Evolutionary conservation across 2,113 vertebrate species (phyloP), one percentile per base, ranked within the genome.

Genomic region (Garra rufa): DNA sequence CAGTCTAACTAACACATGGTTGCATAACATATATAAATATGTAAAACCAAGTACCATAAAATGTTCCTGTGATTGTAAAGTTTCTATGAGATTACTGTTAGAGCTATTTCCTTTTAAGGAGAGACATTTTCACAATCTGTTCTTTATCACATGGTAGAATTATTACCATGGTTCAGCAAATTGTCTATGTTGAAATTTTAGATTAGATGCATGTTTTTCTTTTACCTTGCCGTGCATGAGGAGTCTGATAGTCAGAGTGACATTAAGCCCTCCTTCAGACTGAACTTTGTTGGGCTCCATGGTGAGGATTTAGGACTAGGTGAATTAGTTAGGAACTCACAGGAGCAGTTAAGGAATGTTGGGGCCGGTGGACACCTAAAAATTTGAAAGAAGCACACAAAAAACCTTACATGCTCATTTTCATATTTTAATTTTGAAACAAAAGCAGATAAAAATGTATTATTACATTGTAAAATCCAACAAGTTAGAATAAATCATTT

Each of bases 141-240:
- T 70, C 4, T 43, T 70, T 70, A 41, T 21, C 17, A 70, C 17
- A n/a, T 71, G 21, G 21, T 3, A 6, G 6, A 71, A 1, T n/a
- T 13, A 9, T 24, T 71, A 44, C 11, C 69, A 44, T 71, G 11
- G 17, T 13, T 11, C 21, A 71, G 38, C 24, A 26, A 0, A 73
- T 73, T 73, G 6, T 26, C 38, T 71, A 44, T 14, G 26, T 38
- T 14, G 9, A 30, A 81, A 38, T 44, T 19, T 71, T 17, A 41
- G 17, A 81, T 61, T 10, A 2, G 67, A 5, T 10, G 30, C 17
- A 69, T 69, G 67, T 55, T 61, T 17, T 70, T 24, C 24, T 59
- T 9, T 77, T 94, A 99, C 98, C 95, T 99, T 99, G 84, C 98
- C 97, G 0, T 99, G 98, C 98, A 99, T 99, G 87, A 99, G 94